Base-by-base conservation (phyloP, 2,797 vertebrate species). In the Sus cebifrons region DNA sequence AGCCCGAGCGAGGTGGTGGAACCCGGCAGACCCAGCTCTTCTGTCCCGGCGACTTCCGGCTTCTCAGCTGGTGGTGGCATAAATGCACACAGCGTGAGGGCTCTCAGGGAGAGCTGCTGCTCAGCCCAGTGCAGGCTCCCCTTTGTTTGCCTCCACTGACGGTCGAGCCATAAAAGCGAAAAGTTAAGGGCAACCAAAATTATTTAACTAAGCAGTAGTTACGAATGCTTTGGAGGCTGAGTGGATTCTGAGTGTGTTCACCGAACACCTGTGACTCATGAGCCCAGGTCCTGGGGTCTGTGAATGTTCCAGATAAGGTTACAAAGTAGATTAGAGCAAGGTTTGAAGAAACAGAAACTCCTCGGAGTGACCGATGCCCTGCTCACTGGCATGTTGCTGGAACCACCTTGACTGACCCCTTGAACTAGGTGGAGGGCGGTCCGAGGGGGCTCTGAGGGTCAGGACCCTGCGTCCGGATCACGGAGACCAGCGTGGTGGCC, bases 61-160 rank as follows among this genome's bases (percentile, higher is more conserved):
- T 49, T 32, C 29, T 82, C 0, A 21, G 68, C 1, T 5, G 17
- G 3, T 2, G 6, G 18, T 0, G 18, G 44, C 17, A 0, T 0
- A 25, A 13, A 29, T 0, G 17, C 13, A 9, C n/a, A 5, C 18
- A 4, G 5, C 0, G 52, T 3, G 9, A 18, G 58, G 18, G 3
- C 40, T 21, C 4, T 27, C 54, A 8, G 77, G 36, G 14, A 0
- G 56, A 58, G 56, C 56, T 18, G 17, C 16, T 16, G 56, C 56
- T 17, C 54, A 16, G 62, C 29, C 54, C 11, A 3, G 17, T 1
- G 1, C 9, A 32, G 49, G 14, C 54, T 52, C 58, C 32, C 0
- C 20, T 1, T 1, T 2, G 40, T 8, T 14, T 4, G 7, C 4
- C 0, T 0, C 49, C n/a, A 4, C 25, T 20, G 68, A 56, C 4